A percentile compares a stretch with the other conserved stretches of the same genome.
These are phyloP conservation scores for Tupiocoris notatus DNA, from an alignment of 2,888 invertebrate species.

Conservation along the genomic window DNA sequence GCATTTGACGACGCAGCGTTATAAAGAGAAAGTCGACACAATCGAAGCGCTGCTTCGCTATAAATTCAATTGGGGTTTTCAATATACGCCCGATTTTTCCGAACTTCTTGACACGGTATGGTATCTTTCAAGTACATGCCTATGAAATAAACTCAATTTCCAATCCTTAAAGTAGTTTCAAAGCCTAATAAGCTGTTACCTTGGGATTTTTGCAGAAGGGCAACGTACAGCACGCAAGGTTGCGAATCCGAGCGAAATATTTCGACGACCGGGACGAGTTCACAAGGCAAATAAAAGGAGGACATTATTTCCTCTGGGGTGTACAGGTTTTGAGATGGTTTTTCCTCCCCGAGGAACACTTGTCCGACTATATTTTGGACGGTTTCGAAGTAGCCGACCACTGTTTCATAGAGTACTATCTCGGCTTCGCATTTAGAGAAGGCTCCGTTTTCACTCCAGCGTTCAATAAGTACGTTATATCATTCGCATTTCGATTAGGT, in stretches of 20 bases:
- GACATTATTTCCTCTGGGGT: constrained; percentile 21
- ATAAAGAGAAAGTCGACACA: constrained; percentile 12
- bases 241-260: constrained; percentile 4
- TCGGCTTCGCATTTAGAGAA: constrained; percentile 33
- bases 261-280: constrained; percentile 10
- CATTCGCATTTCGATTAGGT: no score
- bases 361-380: constrained; percentile 9
- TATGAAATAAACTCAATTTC: background rate
- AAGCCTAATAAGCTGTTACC: background rate
- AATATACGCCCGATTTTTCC: background rate
- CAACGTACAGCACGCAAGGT: constrained; percentile 13
- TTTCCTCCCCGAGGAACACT: constrained; percentile 27
- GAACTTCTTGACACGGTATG: constrained; percentile 32
- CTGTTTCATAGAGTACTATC: constrained; percentile 41
- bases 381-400: constrained; percentile 18
- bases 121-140: background rate
- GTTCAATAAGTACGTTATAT: constrained; percentile 16
- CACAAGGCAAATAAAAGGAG: background rate
- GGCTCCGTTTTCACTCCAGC: constrained; percentile 14
- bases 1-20: constrained; percentile 19
- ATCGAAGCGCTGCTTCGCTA: constrained; percentile 23
- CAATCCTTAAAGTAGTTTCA: background rate
- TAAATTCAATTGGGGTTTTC: constrained; percentile 17
- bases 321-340: constrained; percentile 12
- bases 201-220: background rate